phyloP scores from a whole-genome alignment of 1,140 invertebrate species.

The Sycobia sp. region DNA sequence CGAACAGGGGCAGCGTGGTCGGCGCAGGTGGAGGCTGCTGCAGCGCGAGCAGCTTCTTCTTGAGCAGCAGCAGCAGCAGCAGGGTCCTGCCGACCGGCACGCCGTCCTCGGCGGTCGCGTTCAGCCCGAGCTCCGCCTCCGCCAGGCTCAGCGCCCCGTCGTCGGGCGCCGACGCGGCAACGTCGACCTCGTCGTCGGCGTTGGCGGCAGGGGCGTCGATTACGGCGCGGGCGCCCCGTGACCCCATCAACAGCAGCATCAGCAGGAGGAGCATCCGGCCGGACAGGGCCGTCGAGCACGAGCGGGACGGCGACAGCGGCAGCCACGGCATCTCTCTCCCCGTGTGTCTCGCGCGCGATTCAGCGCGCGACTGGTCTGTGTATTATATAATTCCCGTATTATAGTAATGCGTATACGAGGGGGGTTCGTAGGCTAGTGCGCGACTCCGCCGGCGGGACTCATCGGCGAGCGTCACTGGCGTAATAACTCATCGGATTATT shows the following conservation, averaged over 20 bases:
- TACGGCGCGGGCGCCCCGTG: background rate
- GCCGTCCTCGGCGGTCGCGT: background rate
- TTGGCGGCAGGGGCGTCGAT: background rate
- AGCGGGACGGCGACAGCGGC: too few species aligned
- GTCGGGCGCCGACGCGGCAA: background rate
- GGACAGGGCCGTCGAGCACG: background rate
- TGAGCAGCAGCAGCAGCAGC: conserved; percentile 45
- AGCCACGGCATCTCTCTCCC: too few species aligned
- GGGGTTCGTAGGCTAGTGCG: too few species aligned
- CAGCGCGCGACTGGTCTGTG: too few species aligned
- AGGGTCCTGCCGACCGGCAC: conserved; percentile 21
- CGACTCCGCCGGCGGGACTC: too few species aligned
- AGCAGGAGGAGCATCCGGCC: background rate
- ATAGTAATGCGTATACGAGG: too few species aligned
- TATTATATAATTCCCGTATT: too few species aligned
- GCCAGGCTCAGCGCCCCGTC: too few species aligned
- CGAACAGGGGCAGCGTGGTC: background rate
- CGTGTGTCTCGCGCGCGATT: too few species aligned
- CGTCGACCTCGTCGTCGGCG: background rate
- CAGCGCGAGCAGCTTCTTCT: conserved; percentile 42
- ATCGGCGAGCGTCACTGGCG: too few species aligned
- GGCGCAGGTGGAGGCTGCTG: conserved; percentile 40
- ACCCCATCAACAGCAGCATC: background rate
- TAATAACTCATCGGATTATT: too few species aligned
- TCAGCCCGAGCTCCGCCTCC: too few species aligned